A percentile compares a stretch with the other conserved stretches of the same genome.
Evolutionary conservation across 2,113 vertebrate genomes (phyloP).

Genomic region (Chionomys nivalis): DNA sequence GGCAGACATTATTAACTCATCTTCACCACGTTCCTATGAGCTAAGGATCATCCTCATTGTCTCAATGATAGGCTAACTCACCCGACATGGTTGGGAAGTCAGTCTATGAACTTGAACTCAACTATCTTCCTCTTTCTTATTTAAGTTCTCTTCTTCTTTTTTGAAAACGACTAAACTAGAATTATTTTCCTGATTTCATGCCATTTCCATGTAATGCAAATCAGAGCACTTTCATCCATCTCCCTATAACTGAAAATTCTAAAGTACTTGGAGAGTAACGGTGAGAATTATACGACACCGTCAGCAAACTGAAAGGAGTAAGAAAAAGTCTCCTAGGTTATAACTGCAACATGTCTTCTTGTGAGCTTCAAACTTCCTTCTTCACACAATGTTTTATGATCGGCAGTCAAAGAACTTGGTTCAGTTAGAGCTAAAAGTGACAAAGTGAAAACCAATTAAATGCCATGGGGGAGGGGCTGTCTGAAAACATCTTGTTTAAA

Average conservation of each 20-base stretch:
- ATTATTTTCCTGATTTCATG: not conserved
- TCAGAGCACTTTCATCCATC: not conserved
- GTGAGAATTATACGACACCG: not conserved
- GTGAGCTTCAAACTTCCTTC: conserved; percentile 42
- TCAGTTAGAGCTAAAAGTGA: conserved; percentile 71
- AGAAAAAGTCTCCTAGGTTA: conserved; percentile 14
- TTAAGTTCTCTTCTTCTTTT: conserved; percentile 12
- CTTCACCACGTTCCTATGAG: conserved; percentile 29
- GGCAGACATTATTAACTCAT: conserved; percentile 55
- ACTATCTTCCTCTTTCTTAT: conserved; percentile 25
- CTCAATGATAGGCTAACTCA: conserved; percentile 37
- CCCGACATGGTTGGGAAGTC: not conserved
- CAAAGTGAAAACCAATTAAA: conserved; percentile 76
- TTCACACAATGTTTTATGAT: conserved; percentile 58
- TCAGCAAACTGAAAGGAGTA: conserved; percentile 28
- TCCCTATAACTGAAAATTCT: conserved; percentile 40
- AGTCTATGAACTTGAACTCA: conserved; percentile 2
- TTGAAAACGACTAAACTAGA: conserved; percentile 45
- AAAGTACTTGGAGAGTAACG: conserved; percentile 16
- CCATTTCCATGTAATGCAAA: not conserved
- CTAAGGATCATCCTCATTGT: not conserved
- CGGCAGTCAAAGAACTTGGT: conserved; percentile 50
- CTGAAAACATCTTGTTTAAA: conserved; percentile 78
- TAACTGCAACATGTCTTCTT: not conserved
- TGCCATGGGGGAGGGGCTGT: conserved; percentile 44